Conservation (phyloP, 2,113 vertebrate genomes). For the Pseudonaja textilis region DNA sequence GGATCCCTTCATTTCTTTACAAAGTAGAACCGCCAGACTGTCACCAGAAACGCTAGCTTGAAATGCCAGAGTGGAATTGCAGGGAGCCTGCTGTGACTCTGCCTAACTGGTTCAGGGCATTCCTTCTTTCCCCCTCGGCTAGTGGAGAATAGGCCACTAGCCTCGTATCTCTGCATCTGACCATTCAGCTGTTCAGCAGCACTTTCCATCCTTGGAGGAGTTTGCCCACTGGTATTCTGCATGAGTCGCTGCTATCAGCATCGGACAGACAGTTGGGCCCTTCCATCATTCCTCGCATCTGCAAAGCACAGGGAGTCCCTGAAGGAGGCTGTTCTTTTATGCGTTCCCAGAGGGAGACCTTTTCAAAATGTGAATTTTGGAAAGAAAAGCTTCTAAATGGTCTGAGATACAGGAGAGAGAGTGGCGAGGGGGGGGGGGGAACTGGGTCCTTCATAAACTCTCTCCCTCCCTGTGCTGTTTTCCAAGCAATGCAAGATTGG, state of each 20-base stretch:
- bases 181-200: neutral
- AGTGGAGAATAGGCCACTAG: too few species aligned
- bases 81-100: neutral
- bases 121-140: neutral
- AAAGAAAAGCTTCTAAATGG: neutral
- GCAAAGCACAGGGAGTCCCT: neutral
- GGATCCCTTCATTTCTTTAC: neutral
- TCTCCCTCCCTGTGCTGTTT: neutral
- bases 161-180: neutral
- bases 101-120: neutral
- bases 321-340: neutral
- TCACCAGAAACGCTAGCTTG: neutral
- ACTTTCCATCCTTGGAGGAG: neutral
- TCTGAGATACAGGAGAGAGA: neutral
- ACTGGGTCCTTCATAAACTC: too few species aligned
- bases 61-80: neutral
- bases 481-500: neutral
- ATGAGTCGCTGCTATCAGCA: neutral
- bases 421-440: fast-evolving
- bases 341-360: neutral
- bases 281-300: neutral
- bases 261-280: too few species aligned
- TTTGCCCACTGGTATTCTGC: too few species aligned
- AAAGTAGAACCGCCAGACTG: neutral
- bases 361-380: neutral